phyloP scores from a whole-genome alignment of 1,140 invertebrate genomes.

The Zaprionus taronus region DNA sequence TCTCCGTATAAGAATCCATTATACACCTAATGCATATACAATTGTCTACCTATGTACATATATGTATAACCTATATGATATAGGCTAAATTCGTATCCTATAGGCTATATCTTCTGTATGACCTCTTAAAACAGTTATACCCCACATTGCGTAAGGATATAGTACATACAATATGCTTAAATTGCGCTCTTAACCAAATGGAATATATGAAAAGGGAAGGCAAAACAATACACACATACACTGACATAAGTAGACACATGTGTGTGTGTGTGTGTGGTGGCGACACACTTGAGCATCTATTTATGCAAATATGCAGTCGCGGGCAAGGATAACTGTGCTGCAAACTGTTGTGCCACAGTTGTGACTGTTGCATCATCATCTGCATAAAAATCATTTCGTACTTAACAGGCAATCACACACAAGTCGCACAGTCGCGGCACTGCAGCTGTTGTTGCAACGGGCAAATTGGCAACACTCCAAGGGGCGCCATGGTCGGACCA shows the following conservation, averaged over 20 bases:
- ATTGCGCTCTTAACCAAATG: slow-evolving; percentile 34
- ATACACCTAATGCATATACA: background rate
- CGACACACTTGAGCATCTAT: slow-evolving; percentile 7
- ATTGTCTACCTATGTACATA: background rate
- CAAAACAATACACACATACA: slow-evolving; percentile 7
- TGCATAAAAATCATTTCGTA: slow-evolving; percentile 46
- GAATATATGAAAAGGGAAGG: slow-evolving; percentile 10
- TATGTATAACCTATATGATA: background rate
- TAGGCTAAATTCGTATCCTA: too few relatives aligned
- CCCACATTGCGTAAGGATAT: background rate
- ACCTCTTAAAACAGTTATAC: background rate
- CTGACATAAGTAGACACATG: background rate
- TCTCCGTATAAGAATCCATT: background rate
- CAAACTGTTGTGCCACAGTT: slow-evolving; percentile 15
- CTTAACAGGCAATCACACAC: slow-evolving; percentile 44
- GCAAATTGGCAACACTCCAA: slow-evolving; percentile 49
- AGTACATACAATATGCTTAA: slow-evolving; percentile 4
- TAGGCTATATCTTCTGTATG: too few relatives aligned
- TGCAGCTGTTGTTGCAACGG: background rate
- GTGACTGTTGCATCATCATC: slow-evolving; percentile 15
- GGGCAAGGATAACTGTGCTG: slow-evolving; percentile 18
- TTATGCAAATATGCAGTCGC: slow-evolving; percentile 13
- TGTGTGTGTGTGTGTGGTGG: background rate
- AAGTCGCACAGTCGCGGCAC: background rate
- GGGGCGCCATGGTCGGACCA: background rate